phyloP scores from a whole-genome alignment of 2,797 vertebrate genomes.

The Microctenopoma steveboyesi region DNA sequence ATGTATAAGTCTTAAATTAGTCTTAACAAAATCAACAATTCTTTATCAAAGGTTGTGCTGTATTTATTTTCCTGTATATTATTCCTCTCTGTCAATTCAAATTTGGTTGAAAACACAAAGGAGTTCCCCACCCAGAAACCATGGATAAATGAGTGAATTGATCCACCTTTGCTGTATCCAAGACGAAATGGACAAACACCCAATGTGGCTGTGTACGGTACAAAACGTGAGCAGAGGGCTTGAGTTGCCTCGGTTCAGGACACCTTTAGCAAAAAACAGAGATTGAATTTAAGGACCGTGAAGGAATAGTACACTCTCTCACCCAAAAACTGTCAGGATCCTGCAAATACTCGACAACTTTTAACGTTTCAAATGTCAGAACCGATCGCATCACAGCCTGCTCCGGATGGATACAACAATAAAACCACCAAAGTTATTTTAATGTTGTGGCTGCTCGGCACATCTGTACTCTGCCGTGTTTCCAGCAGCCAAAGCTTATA shows the following conservation, averaged over 20 bases:
- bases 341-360: not conserved
- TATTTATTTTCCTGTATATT: too few species aligned
- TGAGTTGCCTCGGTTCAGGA: not conserved
- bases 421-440: too few species aligned
- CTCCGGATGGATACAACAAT: too few species aligned
- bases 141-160: slow-evolving; percentile 12
- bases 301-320: too few species aligned
- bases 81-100: too few species aligned
- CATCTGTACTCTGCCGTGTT: slow-evolving; percentile 21
- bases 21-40: not conserved
- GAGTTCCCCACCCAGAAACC: not conserved
- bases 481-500: slow-evolving; percentile 38
- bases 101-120: not conserved
- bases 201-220: not conserved
- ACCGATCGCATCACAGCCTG: too few species aligned
- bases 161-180: not conserved
- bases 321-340: not conserved
- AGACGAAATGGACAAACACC: not conserved
- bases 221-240: not conserved
- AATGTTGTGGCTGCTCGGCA: not conserved
- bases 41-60: not conserved
- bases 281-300: too few species aligned
- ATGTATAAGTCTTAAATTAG: not conserved
- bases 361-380: too few species aligned
- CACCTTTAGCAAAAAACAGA: too few species aligned